A percentile compares a stretch with the other conserved stretches of the same genome.
These are phyloP conservation scores for Grus americana DNA, from an alignment of 2,113 vertebrate species.

Conservation along the genomic window DNA sequence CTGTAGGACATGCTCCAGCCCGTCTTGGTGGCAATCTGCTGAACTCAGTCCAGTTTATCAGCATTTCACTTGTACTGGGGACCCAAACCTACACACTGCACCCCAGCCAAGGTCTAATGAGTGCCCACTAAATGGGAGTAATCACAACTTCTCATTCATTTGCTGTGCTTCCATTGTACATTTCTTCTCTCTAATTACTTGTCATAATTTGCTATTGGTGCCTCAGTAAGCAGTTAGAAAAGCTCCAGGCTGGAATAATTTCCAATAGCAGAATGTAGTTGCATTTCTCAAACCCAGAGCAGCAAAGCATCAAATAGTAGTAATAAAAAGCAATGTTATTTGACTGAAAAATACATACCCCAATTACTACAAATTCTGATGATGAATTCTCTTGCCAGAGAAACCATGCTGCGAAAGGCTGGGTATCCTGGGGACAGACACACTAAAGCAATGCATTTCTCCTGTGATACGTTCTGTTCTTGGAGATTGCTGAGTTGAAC, in stretches of 20 bases:
- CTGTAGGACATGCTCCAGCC: background rate
- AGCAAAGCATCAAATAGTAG: background rate
- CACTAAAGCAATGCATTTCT: background rate
- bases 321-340: background rate
- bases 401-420: background rate
- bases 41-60: background rate
- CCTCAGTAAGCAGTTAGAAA: background rate
- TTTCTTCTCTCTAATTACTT: background rate
- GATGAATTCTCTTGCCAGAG: background rate
- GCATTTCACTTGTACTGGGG: background rate
- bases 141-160: background rate
- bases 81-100: background rate
- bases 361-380: background rate
- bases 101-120: background rate
- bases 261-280: background rate
- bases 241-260: background rate
- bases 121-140: background rate
- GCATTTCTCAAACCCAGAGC: background rate
- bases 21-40: background rate
- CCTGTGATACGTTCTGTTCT: background rate
- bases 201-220: background rate
- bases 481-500: slow-evolving; percentile 30
- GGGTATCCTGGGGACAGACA: slow-evolving; percentile 15
- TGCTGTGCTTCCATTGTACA: background rate
- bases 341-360: background rate